Evolutionary conservation across 1,140 invertebrate genomes (phyloP).

Genomic region (Orius laevigatus): DNA sequence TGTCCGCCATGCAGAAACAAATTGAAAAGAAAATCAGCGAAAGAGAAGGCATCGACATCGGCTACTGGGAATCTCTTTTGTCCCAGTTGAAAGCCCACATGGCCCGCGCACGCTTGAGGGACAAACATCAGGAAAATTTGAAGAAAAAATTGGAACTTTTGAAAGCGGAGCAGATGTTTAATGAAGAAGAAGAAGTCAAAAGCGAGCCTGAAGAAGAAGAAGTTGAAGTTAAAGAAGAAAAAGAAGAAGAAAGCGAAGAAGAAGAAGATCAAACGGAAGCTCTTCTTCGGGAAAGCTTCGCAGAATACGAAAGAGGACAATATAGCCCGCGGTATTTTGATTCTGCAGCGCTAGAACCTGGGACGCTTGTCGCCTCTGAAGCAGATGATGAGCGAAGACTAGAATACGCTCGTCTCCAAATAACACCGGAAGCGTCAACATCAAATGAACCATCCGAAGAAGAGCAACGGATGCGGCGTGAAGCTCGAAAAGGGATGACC

Average conservation of each 20-base stretch:
- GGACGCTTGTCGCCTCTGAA: slow-evolving; percentile 60
- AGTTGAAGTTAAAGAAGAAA: slow-evolving; percentile 20
- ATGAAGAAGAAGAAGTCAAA: slow-evolving; percentile 22
- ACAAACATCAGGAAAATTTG: slow-evolving; percentile 85
- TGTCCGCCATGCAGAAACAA: slow-evolving; percentile 63
- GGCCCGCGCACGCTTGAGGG: slow-evolving; percentile 76
- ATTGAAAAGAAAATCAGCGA: slow-evolving; percentile 80
- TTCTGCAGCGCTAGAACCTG: slow-evolving; percentile 58
- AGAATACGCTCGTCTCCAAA: slow-evolving; percentile 47
- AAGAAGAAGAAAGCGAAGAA: slow-evolving; percentile 25
- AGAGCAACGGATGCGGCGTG: slow-evolving; percentile 46
- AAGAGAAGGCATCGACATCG: slow-evolving; percentile 85
- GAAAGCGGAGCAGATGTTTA: slow-evolving; percentile 70
- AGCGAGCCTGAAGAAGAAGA: slow-evolving; percentile 25
- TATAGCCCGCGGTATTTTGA: slow-evolving; percentile 69
- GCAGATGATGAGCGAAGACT: slow-evolving; percentile 63
- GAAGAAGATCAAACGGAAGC: slow-evolving; percentile 30
- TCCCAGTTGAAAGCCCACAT: slow-evolving; percentile 91
- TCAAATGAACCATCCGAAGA: slow-evolving; percentile 33
- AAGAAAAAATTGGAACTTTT: slow-evolving; percentile 74
- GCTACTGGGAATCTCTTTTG: slow-evolving; percentile 91
- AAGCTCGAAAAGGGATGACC: slow-evolving; percentile 77
- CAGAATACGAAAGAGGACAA: slow-evolving; percentile 57
- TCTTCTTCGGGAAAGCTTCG: slow-evolving; percentile 41
- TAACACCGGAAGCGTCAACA: slow-evolving; percentile 23